Percentiles rank a stretch among this genome's conserved stretches.
Evolutionary conservation across 2,888 invertebrate genomes (phyloP).

Genomic region (Melinaea marsaeus): DNA sequence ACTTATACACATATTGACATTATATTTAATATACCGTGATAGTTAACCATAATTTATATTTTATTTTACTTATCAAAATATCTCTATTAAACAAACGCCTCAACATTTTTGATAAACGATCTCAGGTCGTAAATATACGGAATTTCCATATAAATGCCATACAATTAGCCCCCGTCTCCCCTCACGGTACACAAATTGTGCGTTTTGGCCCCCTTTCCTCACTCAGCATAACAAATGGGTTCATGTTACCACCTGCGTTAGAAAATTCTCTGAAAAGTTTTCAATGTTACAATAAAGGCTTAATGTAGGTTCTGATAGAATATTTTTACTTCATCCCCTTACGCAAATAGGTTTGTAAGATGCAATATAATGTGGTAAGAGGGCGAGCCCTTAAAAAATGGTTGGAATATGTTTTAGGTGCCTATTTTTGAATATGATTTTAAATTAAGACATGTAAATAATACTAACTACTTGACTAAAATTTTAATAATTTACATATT

Average conservation of each 20-base stretch:
- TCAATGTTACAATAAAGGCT: slow-evolving; percentile 34
- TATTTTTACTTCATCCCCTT: slow-evolving; percentile 13
- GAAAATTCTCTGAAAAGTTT: slow-evolving; percentile 34
- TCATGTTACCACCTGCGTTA: slow-evolving; percentile 39
- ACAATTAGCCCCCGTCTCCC: slow-evolving; percentile 39
- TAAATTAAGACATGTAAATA: background rate
- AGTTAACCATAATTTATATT: background rate
- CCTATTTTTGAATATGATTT: background rate
- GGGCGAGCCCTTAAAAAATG: background rate
- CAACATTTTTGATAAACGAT: slow-evolving; percentile 35
- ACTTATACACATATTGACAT: too few relatives aligned
- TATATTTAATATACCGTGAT: background rate
- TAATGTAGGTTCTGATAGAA: slow-evolving; percentile 26
- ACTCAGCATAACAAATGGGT: slow-evolving; percentile 42
- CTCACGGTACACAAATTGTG: slow-evolving; percentile 34
- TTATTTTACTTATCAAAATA: slow-evolving; percentile 16
- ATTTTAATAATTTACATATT: background rate
- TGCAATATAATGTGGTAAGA: background rate
- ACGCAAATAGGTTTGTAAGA: slow-evolving; percentile 15
- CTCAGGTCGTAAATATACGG: slow-evolving; percentile 34
- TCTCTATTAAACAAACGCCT: slow-evolving; percentile 20
- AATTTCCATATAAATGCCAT: slow-evolving; percentile 38
- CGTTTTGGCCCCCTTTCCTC: slow-evolving; percentile 36
- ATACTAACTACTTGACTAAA: too few relatives aligned
- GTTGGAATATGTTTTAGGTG: background rate